Percentiles rank a stretch among this genome's conserved stretches.
phyloP scores from a whole-genome alignment of 1,140 invertebrate genomes.

The Mesaphorura yosii region DNA sequence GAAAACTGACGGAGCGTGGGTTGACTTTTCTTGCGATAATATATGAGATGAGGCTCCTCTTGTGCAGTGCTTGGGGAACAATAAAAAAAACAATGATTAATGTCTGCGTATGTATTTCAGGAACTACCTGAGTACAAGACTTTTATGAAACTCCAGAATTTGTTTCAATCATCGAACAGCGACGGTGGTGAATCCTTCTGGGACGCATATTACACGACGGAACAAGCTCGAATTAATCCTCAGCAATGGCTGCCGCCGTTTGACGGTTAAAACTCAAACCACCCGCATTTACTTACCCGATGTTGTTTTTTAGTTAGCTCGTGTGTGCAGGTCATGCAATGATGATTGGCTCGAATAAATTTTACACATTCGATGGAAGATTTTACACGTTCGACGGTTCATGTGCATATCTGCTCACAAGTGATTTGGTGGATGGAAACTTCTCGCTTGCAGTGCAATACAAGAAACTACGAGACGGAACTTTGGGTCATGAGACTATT shows the following conservation, averaged over 20 bases:
- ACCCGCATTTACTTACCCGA: conserved; percentile 7
- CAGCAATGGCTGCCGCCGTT: conserved; percentile 70
- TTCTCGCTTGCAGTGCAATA: conserved; percentile 40
- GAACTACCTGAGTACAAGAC: conserved; percentile 64
- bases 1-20: too few relatives aligned
- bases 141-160: conserved; percentile 50
- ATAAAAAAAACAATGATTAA: too few relatives aligned
- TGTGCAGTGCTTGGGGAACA: too few relatives aligned
- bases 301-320: conserved; percentile 18
- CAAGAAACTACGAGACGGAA: conserved; percentile 20
- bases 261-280: conserved; percentile 46
- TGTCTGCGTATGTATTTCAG: conserved; percentile 33
- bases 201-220: conserved; percentile 59
- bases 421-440: conserved; percentile 50
- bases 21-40: too few relatives aligned
- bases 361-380: conserved; percentile 61
- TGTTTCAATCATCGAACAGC: conserved; percentile 52
- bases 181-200: conserved; percentile 46
- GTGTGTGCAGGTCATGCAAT: conserved; percentile 52
- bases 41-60: too few relatives aligned
- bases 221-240: conserved; percentile 54
- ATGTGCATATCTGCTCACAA: conserved; percentile 55
- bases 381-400: conserved; percentile 52
- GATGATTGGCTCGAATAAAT: conserved; percentile 56
- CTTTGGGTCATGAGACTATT: conserved; percentile 32